phyloP scores from a whole-genome alignment of 35 echinoderm and acorn worm species.

The Ophioderma brevispina region DNA sequence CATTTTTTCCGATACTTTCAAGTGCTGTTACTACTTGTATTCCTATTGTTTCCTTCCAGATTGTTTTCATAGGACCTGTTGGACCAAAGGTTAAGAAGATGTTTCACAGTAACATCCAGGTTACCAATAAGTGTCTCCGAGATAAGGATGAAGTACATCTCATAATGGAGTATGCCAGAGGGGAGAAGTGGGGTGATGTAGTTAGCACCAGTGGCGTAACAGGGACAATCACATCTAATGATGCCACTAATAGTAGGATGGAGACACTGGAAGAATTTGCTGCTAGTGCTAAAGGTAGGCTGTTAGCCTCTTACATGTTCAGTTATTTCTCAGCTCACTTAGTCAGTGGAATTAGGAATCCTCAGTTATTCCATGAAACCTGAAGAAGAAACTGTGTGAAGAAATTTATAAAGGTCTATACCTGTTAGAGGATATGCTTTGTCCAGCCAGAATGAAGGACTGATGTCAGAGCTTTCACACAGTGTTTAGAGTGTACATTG shows the following conservation, averaged over 20 bases:
- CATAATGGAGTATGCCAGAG: slow-evolving; percentile 91
- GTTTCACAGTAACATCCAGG: slow-evolving; percentile 50
- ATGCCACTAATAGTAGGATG: slow-evolving; percentile 76
- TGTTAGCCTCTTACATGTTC: background rate
- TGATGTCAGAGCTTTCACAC: no score
- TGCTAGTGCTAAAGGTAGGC: slow-evolving; percentile 61
- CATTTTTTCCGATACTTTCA: no score
- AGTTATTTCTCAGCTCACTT: no score
- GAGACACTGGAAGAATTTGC: slow-evolving; percentile 58
- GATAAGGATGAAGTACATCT: slow-evolving; percentile 90
- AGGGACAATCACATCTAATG: slow-evolving; percentile 88
- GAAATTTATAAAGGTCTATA: no score
- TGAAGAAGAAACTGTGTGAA: no score
- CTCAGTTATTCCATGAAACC: no score
- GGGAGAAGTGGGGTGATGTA: slow-evolving; percentile 77
- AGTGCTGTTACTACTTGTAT: no score
- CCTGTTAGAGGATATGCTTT: no score
- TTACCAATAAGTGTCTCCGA: slow-evolving; percentile 32
- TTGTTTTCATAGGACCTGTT: slow-evolving; percentile 81
- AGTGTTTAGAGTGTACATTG: no score
- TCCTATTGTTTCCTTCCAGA: slow-evolving; percentile 31
- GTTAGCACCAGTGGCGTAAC: slow-evolving; percentile 63
- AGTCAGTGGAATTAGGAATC: no score
- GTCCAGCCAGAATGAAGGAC: no score
- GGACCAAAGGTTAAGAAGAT: slow-evolving; percentile 74